Percentiles rank a stretch among this genome's conserved stretches.
phyloP scores from a whole-genome alignment of 1,140 invertebrate genomes.

The Triops longicaudatus region DNA sequence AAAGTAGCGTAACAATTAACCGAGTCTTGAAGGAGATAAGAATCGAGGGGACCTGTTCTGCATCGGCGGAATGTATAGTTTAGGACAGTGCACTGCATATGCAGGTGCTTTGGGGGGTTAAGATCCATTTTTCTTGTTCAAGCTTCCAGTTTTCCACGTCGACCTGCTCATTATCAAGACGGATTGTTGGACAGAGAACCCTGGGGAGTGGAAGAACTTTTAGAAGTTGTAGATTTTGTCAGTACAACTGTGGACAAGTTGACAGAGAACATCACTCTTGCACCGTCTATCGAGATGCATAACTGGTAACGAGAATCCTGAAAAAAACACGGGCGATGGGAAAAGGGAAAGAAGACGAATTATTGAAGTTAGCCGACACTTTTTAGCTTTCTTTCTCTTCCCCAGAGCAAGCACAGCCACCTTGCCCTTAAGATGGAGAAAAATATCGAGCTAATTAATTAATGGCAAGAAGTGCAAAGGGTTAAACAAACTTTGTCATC shows the following conservation, averaged over 20 bases:
- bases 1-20: too few relatives aligned
- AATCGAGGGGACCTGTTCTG: not conserved
- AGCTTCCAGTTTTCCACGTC: not conserved
- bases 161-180: slow-evolving; percentile 9
- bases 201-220: not conserved
- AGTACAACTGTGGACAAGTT: slow-evolving; percentile 8
- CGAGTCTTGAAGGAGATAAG: not conserved
- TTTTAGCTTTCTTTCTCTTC: not conserved
- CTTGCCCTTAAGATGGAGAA: not conserved
- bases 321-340: too few relatives aligned
- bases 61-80: not conserved
- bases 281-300: not conserved
- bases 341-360: not conserved
- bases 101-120: not conserved
- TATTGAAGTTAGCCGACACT: not conserved
- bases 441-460: not conserved
- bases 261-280: slow-evolving; percentile 1
- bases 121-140: not conserved
- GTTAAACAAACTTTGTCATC: not conserved
- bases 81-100: not conserved
- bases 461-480: not conserved
- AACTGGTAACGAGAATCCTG: not conserved
- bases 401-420: not conserved
- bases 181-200: not conserved
- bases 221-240: slow-evolving; percentile 12